Conservation (phyloP, 2,113 vertebrate species). For the Formicarius rufipectus region DNA sequence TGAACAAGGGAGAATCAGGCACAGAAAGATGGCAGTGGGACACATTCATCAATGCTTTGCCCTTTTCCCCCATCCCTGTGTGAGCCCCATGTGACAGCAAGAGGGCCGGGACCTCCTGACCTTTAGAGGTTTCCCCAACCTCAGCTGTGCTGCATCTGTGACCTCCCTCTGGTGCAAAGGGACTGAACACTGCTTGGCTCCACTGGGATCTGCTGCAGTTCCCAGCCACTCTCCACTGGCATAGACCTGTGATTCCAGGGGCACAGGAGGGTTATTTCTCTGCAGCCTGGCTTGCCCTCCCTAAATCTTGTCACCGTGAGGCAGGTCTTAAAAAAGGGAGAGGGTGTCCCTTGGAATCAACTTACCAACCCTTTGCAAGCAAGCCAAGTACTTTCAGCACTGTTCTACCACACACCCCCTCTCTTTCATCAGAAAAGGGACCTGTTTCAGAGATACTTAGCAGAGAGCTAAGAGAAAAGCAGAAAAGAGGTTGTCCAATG, state of each 20-base stretch:
- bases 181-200: background rate
- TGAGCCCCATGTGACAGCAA: accelerated
- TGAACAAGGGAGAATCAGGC: background rate
- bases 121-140: background rate
- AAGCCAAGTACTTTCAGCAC: background rate
- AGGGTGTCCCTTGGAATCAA: background rate
- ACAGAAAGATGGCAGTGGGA: accelerated
- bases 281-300: background rate
- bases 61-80: background rate
- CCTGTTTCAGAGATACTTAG: background rate
- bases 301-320: background rate
- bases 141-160: background rate
- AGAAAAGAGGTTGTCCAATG: background rate
- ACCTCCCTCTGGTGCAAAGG: background rate
- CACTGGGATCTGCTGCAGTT: background rate
- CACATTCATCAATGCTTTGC: background rate
- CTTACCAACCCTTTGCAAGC: background rate
- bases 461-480: background rate
- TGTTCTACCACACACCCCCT: background rate
- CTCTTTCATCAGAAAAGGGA: background rate
- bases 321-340: background rate
- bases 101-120: background rate
- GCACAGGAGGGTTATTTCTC: background rate
- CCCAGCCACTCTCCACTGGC: background rate
- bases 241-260: background rate